Evolutionary conservation across 2,113 vertebrate genomes (phyloP).

Genomic region (Hemiscyllium ocellatum): DNA sequence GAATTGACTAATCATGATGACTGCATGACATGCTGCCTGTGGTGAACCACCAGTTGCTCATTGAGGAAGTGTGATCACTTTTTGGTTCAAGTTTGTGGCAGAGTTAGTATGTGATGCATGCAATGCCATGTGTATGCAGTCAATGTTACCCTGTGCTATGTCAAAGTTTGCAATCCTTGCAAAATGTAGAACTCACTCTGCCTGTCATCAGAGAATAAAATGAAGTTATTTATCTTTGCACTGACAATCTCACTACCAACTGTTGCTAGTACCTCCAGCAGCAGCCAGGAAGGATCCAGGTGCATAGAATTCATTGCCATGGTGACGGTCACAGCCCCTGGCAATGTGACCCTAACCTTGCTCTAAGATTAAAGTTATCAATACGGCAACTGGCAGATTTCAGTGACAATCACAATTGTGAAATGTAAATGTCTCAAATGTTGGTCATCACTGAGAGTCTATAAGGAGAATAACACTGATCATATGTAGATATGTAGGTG

Average conservation of each 20-base stretch:
- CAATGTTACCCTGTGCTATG: too few relatives aligned
- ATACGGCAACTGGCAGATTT: neutral
- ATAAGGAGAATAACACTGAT: neutral
- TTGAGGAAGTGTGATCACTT: too few relatives aligned
- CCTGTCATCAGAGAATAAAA: neutral
- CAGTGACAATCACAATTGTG: too few relatives aligned
- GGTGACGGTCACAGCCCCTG: neutral
- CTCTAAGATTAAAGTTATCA: neutral
- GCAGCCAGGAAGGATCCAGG: neutral
- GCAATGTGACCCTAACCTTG: neutral
- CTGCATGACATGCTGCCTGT: too few relatives aligned
- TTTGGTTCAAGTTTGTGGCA: too few relatives aligned
- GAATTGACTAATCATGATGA: too few relatives aligned
- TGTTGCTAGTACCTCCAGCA: neutral
- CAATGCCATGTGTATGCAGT: too few relatives aligned
- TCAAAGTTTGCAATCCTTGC: too few relatives aligned
- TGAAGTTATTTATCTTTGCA: neutral
- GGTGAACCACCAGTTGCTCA: too few relatives aligned
- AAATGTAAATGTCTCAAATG: neutral
- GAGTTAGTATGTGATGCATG: too few relatives aligned
- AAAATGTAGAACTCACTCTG: too few relatives aligned
- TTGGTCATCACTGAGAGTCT: neutral
- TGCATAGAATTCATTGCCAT: neutral
- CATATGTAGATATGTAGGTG: neutral
- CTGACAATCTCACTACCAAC: neutral